These are phyloP conservation scores for Catharus bicknelli DNA, from an alignment of 2,113 vertebrate species.

Conservation along the genomic window DNA sequence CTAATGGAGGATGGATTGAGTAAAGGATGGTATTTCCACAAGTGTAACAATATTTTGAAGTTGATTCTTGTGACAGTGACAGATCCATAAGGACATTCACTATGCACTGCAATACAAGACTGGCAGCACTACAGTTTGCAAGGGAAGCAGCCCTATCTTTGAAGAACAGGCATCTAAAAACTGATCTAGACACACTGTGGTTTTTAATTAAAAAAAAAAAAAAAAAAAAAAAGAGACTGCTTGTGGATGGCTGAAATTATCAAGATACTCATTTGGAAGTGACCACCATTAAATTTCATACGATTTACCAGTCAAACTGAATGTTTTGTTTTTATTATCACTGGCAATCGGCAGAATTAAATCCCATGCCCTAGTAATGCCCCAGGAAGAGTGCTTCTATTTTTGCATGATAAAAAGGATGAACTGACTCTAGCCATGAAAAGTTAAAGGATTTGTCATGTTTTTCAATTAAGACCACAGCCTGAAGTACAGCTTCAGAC, in stretches of 20 bases:
- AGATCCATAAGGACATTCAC: neutral
- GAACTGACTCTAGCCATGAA: neutral
- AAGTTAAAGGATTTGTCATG: neutral
- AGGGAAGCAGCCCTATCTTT: neutral
- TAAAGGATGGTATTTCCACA: neutral
- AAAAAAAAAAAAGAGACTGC: neutral
- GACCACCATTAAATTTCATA: neutral
- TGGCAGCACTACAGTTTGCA: neutral
- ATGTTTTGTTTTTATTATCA: neutral
- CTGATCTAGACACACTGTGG: neutral
- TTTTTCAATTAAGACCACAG: conserved; percentile 8
- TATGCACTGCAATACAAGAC: neutral
- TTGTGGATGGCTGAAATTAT: neutral
- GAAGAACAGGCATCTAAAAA: neutral
- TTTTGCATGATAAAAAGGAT: neutral
- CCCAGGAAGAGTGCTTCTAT: neutral
- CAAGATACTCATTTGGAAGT: neutral
- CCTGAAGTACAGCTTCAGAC: neutral
- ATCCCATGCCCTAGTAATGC: neutral
- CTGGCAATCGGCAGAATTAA: neutral
- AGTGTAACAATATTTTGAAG: rapidly evolving
- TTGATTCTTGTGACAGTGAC: neutral
- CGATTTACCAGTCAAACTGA: conserved; percentile 9
- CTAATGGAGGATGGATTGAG: neutral
- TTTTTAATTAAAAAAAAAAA: neutral